Evolutionary conservation across 2,797 vertebrate genomes (phyloP).

Genomic region (Buceros bicornis): DNA sequence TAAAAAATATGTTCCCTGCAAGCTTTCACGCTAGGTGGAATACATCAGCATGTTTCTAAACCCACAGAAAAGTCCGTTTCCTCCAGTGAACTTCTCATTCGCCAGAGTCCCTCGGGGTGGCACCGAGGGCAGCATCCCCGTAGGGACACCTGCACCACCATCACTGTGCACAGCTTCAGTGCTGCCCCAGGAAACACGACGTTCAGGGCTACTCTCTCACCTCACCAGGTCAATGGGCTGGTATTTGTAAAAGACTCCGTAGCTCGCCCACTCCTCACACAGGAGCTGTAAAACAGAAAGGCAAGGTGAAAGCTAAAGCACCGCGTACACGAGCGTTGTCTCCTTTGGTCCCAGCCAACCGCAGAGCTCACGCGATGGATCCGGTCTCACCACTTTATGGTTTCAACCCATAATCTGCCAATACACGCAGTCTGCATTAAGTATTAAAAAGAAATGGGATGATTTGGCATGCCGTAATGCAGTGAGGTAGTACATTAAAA

Average conservation of each 20-base stretch:
- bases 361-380: background rate
- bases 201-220: slow-evolving; percentile 73
- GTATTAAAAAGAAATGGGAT: background rate
- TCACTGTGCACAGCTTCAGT: background rate
- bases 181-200: fast-evolving
- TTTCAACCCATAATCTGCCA: background rate
- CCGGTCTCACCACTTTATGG: background rate
- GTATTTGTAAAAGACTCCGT: slow-evolving; percentile 96
- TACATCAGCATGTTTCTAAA: background rate
- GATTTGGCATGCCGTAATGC: background rate
- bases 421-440: background rate
- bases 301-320: background rate
- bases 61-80: background rate
- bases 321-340: fast-evolving
- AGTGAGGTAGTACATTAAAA: background rate
- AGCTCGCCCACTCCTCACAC: slow-evolving; percentile 96
- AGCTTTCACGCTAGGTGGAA: background rate
- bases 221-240: slow-evolving; percentile 96
- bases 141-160: fast-evolving
- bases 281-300: slow-evolving; percentile 85
- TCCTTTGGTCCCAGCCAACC: background rate
- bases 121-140: background rate
- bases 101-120: fast-evolving
- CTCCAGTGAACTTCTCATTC: background rate
- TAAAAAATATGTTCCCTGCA: background rate